Conservation (phyloP, 2,888 invertebrate species). For the Drosophila atripex region DNA sequence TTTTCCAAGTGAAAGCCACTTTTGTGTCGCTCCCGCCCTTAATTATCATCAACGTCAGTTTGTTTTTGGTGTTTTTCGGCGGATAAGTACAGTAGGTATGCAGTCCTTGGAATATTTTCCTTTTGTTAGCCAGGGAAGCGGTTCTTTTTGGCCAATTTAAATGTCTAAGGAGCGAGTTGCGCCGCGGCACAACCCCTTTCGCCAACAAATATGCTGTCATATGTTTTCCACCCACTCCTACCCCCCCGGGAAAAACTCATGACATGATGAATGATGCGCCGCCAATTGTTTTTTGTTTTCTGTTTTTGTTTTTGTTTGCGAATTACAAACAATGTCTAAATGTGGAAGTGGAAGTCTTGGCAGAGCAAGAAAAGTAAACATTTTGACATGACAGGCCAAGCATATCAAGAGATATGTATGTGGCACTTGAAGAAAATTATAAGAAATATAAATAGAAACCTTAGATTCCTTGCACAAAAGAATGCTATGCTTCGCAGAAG, state of each 20-base stretch:
- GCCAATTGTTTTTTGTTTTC: constrained; percentile 61
- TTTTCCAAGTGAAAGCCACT: constrained; percentile 46
- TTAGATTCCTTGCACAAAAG: not conserved
- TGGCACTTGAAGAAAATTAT: constrained; percentile 2
- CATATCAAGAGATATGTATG: constrained; percentile 17
- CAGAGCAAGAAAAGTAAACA: constrained; percentile 50
- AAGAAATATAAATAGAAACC: too few species aligned
- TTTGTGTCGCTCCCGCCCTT: constrained; percentile 58
- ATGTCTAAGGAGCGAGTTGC: constrained; percentile 38
- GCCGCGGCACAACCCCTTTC: constrained; percentile 27
- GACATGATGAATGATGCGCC: constrained; percentile 70
- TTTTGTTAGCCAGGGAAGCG: constrained; percentile 8
- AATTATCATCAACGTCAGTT: constrained; percentile 74
- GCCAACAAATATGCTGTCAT: constrained; percentile 69
- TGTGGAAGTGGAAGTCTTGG: constrained; percentile 39
- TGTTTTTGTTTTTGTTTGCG: constrained; percentile 56
- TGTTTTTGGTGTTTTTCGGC: constrained; percentile 46
- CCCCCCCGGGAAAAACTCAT: not conserved
- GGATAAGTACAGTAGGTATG: not conserved
- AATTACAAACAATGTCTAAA: constrained; percentile 62
- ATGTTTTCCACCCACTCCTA: constrained; percentile 45
- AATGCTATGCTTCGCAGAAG: not conserved
- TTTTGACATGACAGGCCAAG: constrained; percentile 68
- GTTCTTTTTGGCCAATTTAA: constrained; percentile 59
- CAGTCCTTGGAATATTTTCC: constrained; percentile 38